Evolutionary conservation across 2,888 invertebrate genomes (phyloP), one percentile per base, ranked within the genome.

Genomic region (Cybosia mesomella): DNA sequence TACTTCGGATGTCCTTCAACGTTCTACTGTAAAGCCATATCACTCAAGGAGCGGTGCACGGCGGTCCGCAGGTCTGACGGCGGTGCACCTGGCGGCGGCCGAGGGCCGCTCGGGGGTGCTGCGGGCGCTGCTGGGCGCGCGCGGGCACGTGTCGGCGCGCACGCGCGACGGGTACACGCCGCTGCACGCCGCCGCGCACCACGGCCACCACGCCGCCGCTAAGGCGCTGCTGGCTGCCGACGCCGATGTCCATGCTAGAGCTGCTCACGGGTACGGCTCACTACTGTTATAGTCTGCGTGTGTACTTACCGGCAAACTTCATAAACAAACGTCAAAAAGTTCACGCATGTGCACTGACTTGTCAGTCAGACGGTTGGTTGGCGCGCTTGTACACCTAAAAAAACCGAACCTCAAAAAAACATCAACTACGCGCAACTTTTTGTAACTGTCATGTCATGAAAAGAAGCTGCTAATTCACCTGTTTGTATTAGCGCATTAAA

Each of bases 181-280:
- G 0, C 96, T 99, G 58, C 99, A 99, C 92, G 98, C 99, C 13
- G 99, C 99, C 8, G 98, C 98, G 66, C 99, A 99, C 89, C 99
- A 99, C 91, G 99, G 99, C 0, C 99, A 99, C 92, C 96, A 98
- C 66, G 98, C 98, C 73, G 98, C 99, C 96, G 98, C 99, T 18
- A 96, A 97, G 70, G 97, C 98, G 88, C 95, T 99, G 67, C 95
- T 99, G 60, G 98, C 98, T 75, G 97, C 98, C 72, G 97, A 97
- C 68, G 99, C 99, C 0, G 97, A 98, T 82, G 98, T 99, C 64
- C 97, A 98, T 76, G 97, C 97, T 5, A 96, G 95, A 58, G 98
- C 98, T 0, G 96, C 96, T 11, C 96, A 97, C 68, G 98, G 98
- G 94, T 93, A 74, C 66, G 72, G 34, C n/a, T n/a, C n/a, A 2